phyloP scores from a whole-genome alignment of 2,113 vertebrate genomes.

The Eurystomus gularis region DNA sequence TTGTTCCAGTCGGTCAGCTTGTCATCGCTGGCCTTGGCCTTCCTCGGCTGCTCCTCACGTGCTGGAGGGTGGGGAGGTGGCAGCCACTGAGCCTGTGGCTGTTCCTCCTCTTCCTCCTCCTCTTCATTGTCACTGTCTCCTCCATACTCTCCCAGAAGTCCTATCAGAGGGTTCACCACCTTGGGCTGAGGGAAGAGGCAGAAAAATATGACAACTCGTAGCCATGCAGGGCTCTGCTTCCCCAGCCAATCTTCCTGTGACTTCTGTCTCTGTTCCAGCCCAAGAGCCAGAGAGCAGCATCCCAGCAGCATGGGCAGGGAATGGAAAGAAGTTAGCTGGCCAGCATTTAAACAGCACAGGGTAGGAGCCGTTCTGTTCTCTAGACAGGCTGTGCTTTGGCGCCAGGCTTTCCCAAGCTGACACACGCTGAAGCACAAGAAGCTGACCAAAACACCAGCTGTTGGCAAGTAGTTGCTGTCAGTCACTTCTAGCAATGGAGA shows the following conservation, averaged over 20 bases:
- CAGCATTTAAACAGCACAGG: neutral
- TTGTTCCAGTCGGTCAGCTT: slow-evolving; percentile 98
- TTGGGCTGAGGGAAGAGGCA: slow-evolving; percentile 79
- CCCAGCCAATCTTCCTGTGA: rapidly evolving
- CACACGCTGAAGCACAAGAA: neutral
- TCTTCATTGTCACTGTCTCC: slow-evolving; percentile 95
- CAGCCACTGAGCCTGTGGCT: slow-evolving; percentile 64
- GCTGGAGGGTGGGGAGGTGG: slow-evolving; percentile 29
- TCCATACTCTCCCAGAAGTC: slow-evolving; percentile 91
- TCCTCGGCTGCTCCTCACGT: slow-evolving; percentile 66
- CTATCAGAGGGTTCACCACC: slow-evolving; percentile 90
- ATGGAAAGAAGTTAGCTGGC: neutral
- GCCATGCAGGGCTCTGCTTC: neutral
- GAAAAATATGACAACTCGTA: neutral
- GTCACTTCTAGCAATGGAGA: neutral
- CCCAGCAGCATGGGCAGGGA: neutral
- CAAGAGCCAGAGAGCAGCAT: neutral
- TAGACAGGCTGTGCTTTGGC: neutral
- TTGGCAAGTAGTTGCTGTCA: neutral
- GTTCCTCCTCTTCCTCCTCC: slow-evolving; percentile 89
- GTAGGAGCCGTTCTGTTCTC: neutral
- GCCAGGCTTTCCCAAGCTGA: neutral
- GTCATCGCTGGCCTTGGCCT: slow-evolving; percentile 80
- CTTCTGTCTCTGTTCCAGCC: neutral
- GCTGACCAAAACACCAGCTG: rapidly evolving